Evolutionary conservation across 2,113 vertebrate genomes (phyloP).

Genomic region (Chlorodrepanis virens): DNA sequence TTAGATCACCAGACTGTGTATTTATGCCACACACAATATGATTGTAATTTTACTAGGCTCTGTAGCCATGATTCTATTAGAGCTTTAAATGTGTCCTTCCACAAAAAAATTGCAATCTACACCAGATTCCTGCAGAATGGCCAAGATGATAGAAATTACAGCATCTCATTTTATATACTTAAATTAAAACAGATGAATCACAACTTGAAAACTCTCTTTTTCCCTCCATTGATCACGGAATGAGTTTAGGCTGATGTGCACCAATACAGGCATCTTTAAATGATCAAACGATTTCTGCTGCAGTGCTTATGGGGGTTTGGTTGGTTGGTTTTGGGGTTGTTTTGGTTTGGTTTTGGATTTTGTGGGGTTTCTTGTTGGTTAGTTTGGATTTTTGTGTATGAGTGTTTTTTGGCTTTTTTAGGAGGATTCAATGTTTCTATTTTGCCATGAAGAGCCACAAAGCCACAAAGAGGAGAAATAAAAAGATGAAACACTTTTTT

Average conservation of each 20-base stretch:
- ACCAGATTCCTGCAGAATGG: neutral
- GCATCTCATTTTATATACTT: neutral
- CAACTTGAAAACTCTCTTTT: neutral
- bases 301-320: neutral
- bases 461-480: neutral
- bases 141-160: neutral
- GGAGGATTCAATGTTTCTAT: neutral
- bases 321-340: fast-evolving
- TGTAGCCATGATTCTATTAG: neutral
- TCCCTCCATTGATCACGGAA: neutral
- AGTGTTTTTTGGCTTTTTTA: neutral
- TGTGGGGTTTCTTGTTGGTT: fast-evolving
- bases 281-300: neutral
- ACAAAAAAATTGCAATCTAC: neutral
- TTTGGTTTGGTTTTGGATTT: neutral
- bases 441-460: neutral
- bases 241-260: neutral
- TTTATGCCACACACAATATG: neutral
- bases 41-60: neutral
- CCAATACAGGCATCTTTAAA: neutral
- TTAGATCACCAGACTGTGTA: neutral
- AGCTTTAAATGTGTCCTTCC: neutral
- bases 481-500: neutral
- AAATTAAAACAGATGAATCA: neutral
- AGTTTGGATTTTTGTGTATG: neutral